Base-by-base conservation (phyloP, 2,113 vertebrate species). In the Carassius carassius region DNA sequence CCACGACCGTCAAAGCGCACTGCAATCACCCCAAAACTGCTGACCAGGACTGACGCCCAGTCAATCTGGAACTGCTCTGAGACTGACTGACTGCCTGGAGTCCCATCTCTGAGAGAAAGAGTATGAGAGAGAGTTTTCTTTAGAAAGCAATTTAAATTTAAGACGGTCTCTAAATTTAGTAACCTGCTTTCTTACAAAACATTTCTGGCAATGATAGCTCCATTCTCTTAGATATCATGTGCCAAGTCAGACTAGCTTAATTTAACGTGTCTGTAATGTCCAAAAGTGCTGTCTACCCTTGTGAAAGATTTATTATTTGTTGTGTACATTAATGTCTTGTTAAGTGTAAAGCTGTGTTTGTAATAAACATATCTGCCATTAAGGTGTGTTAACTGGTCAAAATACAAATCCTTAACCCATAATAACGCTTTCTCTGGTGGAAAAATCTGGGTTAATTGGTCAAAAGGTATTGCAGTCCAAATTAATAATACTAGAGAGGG, bases 31-130 rank as follows among this genome's bases (percentile, higher is more conserved):
- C 93, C 94, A 8, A 99, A 97, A 85, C 95, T 96, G 94, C 98
- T 99, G 93, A 97, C 96, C 93, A 99, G 91, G 35, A 94, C 97
- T 0, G 96, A 96, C 29, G 95, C 92, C 98, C 98, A 99, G 83
- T 95, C 96, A 90, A 98, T 87, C 73, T 93, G 89, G 19, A 98
- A 99, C 74, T 78, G 93, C 92, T 99, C 97, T 0, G 96, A 93
- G 79, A 99, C 97, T 0, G 91, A 94, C 94, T 99, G 97, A 81
- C 95, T 96, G 65, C 97, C 98, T 0, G 98, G 98, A 0, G 95
- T 94, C 79, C 96, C 96, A 0, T 98, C 97, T 0, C 98, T 97
- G 91, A 81, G 32, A 81, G 25, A 81, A 72, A 85, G 32, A 85
- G 25, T 80, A 14, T 58, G 21, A 72, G 13, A 80, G 0, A 16